Evolutionary conservation across 2,113 vertebrate genomes (phyloP), one percentile per base, ranked within the genome.

Genomic region (Martes martes): DNA sequence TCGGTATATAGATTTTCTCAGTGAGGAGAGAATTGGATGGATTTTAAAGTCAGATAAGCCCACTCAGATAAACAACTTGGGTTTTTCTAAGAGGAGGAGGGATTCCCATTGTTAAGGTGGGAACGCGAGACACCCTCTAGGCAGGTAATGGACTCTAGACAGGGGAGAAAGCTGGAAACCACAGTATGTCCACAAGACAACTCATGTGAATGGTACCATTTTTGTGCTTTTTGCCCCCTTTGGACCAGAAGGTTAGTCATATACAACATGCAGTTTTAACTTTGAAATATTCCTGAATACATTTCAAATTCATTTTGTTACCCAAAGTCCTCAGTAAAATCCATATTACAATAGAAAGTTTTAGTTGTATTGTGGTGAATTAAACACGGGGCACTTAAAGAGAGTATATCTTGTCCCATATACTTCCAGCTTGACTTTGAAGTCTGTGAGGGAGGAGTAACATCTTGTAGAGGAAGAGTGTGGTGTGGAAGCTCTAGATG

Each of bases 341-440:
- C 6, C 52, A 8, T 28, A 85, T 65, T 61, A 74, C 11, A 47
- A 42, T 23, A 55, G 31, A 92, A 88, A 69, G 1, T 16, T 13
- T 26, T 63, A 3, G 78, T 10, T 19, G 6, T 61, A 45, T 59
- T 31, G 10, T 78, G 6, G 19, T 50, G 39, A 89, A 89, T 50
- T 10, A 63, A 81, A 31, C 4, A 85, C 6, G 1, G 24, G 24
- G 4, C 6, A 36, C 19, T 39, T 50, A 18, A 59, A 13, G 18
- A 26, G 73, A 47, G 4, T 10, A 9, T 2, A 31, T 1, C 1
- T 1, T 24, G 18, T 0, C 3, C 1, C 11, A 26, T 23, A 10
- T 33, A 55, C 52, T 55, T 55, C 16, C 5, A 18, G 52, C 52
- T 55, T 55, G 52, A 55, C 52, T 55, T 1, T 61, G 28, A 95